phyloP scores from a whole-genome alignment of 2,797 vertebrate species.

The Crocidura indochinensis region DNA sequence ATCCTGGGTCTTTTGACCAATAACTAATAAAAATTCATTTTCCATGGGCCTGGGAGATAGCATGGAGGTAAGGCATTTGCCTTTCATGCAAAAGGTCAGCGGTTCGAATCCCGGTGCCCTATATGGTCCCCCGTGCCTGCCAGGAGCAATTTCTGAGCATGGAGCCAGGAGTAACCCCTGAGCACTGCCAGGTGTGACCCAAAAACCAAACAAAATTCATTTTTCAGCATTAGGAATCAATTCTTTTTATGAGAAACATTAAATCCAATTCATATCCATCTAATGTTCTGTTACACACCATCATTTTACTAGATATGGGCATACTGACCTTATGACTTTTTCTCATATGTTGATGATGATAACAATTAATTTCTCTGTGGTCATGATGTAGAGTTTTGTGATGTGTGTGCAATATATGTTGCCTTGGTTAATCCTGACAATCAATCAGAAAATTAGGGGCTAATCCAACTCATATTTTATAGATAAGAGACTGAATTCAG shows the following conservation, averaged over 20 bases:
- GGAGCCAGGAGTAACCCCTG: no score
- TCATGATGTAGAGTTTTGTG: not conserved
- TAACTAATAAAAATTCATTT: not conserved
- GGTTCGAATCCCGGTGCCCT: no score
- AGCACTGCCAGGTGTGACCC: no score
- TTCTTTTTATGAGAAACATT: not conserved
- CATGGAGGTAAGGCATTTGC: no score
- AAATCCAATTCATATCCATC: not conserved
- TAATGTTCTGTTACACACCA: not conserved
- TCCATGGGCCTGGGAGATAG: no score
- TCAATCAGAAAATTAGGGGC: not conserved
- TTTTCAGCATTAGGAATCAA: not conserved
- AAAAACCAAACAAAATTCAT: no score
- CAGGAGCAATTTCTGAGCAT: no score
- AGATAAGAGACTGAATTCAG: not conserved
- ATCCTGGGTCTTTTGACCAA: not conserved
- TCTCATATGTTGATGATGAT: not conserved
- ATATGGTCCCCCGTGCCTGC: no score
- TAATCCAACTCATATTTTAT: not conserved
- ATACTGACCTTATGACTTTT: not conserved
- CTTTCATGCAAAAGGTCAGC: no score
- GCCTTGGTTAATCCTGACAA: not conserved
- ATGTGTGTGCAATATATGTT: rapidly evolving
- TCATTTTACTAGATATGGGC: not conserved
- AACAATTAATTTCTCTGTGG: not conserved